A percentile compares a stretch with the other conserved stretches of the same genome.
Conservation (phyloP, 35 echinoderm and acorn worm species). For the Ptychodera flava region DNA sequence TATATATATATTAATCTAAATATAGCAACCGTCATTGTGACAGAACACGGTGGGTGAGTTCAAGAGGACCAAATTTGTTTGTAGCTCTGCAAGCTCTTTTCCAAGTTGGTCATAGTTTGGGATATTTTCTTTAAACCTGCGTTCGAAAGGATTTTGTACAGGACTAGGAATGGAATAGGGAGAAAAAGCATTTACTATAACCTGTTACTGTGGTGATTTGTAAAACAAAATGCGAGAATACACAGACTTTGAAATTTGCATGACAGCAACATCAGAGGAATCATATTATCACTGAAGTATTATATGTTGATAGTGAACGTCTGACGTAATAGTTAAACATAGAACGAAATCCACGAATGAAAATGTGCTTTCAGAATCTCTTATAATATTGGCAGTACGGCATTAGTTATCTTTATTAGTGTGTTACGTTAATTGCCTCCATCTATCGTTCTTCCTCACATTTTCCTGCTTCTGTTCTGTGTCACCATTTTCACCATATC, state of each 20-base stretch:
- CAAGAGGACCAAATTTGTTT: conserved; percentile 24
- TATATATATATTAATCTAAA: too few relatives aligned
- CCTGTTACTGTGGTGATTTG: not conserved
- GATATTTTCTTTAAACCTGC: conserved; percentile 28
- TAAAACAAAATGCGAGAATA: not conserved
- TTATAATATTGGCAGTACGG: too few relatives aligned
- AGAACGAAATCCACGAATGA: too few relatives aligned
- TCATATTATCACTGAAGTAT: not conserved
- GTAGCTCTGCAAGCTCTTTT: conserved; percentile 34
- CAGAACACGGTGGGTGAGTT: conserved; percentile 50
- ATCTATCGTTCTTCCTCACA: too few relatives aligned
- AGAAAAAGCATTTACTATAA: not conserved
- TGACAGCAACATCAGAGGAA: too few relatives aligned
- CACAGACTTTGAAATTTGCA: not conserved
- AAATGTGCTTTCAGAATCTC: too few relatives aligned
- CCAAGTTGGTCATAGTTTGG: conserved; percentile 27
- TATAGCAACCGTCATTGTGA: too few relatives aligned
- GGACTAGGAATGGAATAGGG: not conserved
- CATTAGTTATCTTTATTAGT: too few relatives aligned
- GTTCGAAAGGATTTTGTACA: too few relatives aligned
- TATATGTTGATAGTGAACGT: not conserved
- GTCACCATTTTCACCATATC: not conserved
- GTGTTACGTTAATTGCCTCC: too few relatives aligned
- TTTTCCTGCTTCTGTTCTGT: too few relatives aligned
- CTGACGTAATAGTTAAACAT: too few relatives aligned